Evolutionary conservation across 2,113 vertebrate genomes (phyloP).

Genomic region (Takifugu bimaculatus): DNA sequence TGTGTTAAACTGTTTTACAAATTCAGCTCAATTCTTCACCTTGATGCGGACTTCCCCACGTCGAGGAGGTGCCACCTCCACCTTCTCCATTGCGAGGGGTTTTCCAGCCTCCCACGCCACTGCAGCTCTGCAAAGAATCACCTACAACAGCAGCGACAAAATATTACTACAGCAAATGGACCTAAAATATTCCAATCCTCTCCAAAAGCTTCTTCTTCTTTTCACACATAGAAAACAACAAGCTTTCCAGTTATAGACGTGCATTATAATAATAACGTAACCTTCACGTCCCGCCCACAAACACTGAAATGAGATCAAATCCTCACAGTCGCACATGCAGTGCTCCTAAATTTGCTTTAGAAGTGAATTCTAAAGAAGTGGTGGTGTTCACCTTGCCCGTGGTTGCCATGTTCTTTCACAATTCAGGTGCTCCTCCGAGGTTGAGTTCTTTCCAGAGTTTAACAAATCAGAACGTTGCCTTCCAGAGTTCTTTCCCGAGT

Average conservation of each 20-base stretch:
- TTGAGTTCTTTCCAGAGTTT: background rate
- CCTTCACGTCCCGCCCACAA: background rate
- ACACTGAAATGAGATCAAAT: background rate
- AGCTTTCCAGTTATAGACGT: no score
- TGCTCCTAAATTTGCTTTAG: no score
- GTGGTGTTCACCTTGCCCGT: slow-evolving; percentile 51
- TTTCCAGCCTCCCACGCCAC: slow-evolving; percentile 76
- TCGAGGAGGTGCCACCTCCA: slow-evolving; percentile 76
- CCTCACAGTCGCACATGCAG: no score
- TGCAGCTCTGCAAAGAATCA: slow-evolving; percentile 76
- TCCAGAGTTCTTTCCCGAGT: no score
- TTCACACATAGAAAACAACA: no score
- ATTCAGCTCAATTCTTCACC: slow-evolving; percentile 40
- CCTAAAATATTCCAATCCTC: no score
- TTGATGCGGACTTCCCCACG: slow-evolving; percentile 73
- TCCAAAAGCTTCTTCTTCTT: no score
- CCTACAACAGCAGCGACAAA: slow-evolving; percentile 40
- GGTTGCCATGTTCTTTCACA: slow-evolving; percentile 52
- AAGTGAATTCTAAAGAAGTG: background rate
- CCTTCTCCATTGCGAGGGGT: slow-evolving; percentile 70
- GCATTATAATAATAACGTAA: no score
- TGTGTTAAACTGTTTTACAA: background rate
- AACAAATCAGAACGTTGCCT: slow-evolving; percentile 9
- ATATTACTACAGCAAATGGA: background rate
- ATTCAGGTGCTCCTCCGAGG: no score